Evolutionary conservation across 2,113 vertebrate species (phyloP).

Genomic region (Ochotona curzoniae): DNA sequence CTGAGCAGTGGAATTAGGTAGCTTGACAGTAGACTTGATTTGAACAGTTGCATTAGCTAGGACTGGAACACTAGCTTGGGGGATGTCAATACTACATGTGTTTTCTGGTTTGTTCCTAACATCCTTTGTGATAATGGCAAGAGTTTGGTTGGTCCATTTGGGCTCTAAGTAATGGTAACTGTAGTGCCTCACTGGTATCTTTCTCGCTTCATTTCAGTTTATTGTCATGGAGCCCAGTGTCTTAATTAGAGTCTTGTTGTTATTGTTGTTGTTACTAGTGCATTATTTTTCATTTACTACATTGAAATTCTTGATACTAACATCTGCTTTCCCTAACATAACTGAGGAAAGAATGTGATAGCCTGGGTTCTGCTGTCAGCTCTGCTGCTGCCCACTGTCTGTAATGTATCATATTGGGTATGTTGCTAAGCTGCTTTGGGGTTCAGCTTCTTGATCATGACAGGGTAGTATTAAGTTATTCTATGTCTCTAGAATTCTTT

Average conservation of each 20-base stretch:
- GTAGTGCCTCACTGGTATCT: background rate
- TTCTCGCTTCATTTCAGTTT: background rate
- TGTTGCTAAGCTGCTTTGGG: conserved; percentile 6
- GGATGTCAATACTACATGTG: background rate
- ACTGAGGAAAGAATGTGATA: background rate
- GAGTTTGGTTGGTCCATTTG: conserved; percentile 3
- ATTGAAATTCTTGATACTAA: conserved; percentile 25
- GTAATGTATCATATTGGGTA: background rate
- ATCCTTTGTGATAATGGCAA: background rate
- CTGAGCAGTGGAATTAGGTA: conserved; percentile 8
- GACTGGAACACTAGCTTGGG: conserved; percentile 20
- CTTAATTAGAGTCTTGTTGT: conserved; percentile 8
- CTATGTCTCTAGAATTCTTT: background rate
- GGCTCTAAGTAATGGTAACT: background rate
- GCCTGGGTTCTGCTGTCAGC: background rate
- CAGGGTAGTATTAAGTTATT: background rate
- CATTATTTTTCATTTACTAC: conserved; percentile 36
- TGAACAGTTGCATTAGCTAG: conserved; percentile 16
- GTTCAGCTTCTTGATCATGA: conserved; percentile 12
- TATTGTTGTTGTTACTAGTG: background rate
- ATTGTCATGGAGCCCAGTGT: background rate
- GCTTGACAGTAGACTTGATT: conserved; percentile 49
- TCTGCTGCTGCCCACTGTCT: conserved; percentile 11
- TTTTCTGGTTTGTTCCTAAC: conserved; percentile 48
- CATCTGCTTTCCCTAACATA: background rate